Percentiles rank a stretch among this genome's conserved stretches.
Evolutionary conservation across 2,113 vertebrate species (phyloP).

Genomic region (Capricornis sumatraensis): DNA sequence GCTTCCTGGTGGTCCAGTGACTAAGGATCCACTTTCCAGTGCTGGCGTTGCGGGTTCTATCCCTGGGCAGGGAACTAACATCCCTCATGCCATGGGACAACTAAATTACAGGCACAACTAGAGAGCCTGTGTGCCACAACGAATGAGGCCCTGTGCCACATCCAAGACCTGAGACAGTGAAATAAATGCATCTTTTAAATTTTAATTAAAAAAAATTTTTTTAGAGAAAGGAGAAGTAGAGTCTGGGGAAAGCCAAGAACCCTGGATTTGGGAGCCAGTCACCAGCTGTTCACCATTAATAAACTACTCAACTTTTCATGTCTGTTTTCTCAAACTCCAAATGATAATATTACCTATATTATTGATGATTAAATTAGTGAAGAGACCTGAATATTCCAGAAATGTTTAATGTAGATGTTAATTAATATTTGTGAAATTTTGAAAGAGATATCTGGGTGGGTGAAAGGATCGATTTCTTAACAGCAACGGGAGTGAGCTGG

Average conservation of each 20-base stretch:
- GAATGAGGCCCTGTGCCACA: neutral
- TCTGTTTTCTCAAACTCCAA: neutral
- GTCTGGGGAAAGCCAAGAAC: neutral
- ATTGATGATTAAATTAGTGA: neutral
- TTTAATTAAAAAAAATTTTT: neutral
- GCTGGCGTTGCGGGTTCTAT: neutral
- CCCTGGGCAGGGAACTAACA: neutral
- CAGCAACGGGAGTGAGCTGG: neutral
- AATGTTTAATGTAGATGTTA: neutral
- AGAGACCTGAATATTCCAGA: neutral
- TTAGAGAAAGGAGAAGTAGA: neutral
- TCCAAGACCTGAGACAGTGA: neutral
- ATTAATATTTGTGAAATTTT: neutral
- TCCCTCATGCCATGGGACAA: neutral
- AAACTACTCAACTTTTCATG: neutral
- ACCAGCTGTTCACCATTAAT: neutral
- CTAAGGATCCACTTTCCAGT: neutral
- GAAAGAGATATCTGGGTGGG: neutral
- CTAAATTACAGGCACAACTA: neutral
- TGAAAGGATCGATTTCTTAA: neutral
- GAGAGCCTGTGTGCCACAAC: neutral
- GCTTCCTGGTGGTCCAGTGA: neutral
- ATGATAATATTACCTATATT: neutral
- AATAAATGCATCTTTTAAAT: neutral
- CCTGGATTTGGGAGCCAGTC: neutral